Evolutionary conservation across 2,113 vertebrate species (phyloP).

Genomic region (Beaufortia kweichowensis): DNA sequence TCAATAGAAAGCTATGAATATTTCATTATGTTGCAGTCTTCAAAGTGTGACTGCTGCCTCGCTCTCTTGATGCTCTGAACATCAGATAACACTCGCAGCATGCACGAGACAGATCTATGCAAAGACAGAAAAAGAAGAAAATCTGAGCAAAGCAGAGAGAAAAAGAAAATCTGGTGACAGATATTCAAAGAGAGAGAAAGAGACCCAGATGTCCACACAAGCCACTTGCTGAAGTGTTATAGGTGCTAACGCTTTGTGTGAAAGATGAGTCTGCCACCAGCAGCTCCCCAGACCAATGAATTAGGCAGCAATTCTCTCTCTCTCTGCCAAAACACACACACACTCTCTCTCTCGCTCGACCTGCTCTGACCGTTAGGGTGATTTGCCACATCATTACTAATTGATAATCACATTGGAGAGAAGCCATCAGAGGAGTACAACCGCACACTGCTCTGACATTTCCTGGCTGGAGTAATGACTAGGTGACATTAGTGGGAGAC

Average conservation of each 20-base stretch:
- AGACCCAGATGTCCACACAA: constrained; percentile 1
- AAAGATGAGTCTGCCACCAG: constrained; percentile 49
- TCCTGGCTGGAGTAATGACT: constrained; percentile 37
- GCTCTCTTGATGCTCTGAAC: constrained; percentile 27
- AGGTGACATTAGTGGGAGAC: constrained; percentile 32
- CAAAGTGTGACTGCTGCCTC: constrained; percentile 54
- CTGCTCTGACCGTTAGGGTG: constrained; percentile 61
- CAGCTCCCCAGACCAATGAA: constrained; percentile 38
- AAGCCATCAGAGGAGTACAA: constrained; percentile 60
- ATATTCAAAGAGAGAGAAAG: background rate
- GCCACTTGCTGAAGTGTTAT: constrained; percentile 18
- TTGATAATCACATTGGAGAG: constrained; percentile 67
- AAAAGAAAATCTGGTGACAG: background rate
- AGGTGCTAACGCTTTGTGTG: constrained; percentile 44
- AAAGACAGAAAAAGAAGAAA: constrained; percentile 34
- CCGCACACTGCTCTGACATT: constrained; percentile 38
- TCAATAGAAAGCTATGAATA: constrained; percentile 61
- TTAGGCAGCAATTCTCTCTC: constrained; percentile 40
- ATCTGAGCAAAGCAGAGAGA: background rate
- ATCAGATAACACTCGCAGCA: constrained; percentile 29
- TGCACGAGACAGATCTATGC: background rate
- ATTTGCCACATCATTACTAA: constrained; percentile 73
- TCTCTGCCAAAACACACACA: background rate
- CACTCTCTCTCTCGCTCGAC: background rate
- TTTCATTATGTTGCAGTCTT: constrained; percentile 63